A percentile compares a stretch with the other conserved stretches of the same genome.
phyloP scores from a whole-genome alignment of 1,140 invertebrate species.

The Latrodectus geometricus region DNA sequence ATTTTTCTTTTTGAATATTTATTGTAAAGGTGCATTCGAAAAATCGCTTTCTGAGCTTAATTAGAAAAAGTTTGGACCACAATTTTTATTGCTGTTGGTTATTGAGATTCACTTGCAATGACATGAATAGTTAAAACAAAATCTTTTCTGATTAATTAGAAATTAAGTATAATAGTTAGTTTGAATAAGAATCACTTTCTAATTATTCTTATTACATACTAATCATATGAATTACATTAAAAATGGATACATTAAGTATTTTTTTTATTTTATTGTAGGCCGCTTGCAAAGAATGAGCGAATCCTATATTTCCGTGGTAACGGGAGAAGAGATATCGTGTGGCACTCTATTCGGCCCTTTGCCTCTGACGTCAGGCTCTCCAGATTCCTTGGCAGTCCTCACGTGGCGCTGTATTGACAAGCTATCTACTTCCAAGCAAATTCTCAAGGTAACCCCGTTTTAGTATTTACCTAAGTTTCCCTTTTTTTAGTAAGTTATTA shows the following conservation, averaged over 20 bases:
- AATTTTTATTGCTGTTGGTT: no score
- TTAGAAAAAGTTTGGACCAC: no score
- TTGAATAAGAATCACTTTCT: no score
- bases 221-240: not conserved
- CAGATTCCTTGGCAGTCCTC: constrained; percentile 52
- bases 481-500: no score
- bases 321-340: constrained; percentile 29
- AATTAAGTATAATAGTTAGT: no score
- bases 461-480: not conserved
- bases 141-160: no score
- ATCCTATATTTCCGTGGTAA: constrained; percentile 39
- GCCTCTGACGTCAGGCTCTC: constrained; percentile 29
- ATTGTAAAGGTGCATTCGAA: no score
- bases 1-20: no score
- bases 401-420: constrained; percentile 58
- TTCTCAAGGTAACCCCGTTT: constrained; percentile 19
- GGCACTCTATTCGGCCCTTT: constrained; percentile 58
- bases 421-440: constrained; percentile 30
- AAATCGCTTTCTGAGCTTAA: no score
- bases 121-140: no score
- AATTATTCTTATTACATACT: not conserved
- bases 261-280: not conserved
- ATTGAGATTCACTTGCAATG: no score
- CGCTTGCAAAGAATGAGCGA: constrained; percentile 45
- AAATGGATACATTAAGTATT: no score